Percentiles rank a stretch among this genome's conserved stretches.
Conservation (phyloP, 1,140 invertebrate genomes). For the Diploscapter pachys region DNA sequence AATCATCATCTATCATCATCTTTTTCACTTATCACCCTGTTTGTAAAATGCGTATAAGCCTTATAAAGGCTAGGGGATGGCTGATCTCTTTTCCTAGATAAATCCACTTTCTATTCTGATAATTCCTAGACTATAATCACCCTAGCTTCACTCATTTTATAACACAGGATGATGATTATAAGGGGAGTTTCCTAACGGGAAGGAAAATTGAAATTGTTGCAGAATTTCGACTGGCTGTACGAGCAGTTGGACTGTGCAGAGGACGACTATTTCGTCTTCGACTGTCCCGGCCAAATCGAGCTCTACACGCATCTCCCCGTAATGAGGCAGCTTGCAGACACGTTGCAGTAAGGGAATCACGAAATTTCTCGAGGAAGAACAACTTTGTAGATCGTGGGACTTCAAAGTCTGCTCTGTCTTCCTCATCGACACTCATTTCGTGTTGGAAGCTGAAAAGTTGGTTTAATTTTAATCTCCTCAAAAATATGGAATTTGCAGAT, state of each 20-base stretch:
- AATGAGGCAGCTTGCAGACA: constrained; percentile 76
- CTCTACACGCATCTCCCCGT: constrained; percentile 91
- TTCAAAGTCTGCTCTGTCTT: constrained; percentile 88
- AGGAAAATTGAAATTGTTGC: constrained; percentile 60
- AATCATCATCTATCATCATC: not conserved
- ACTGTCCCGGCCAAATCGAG: constrained; percentile 96
- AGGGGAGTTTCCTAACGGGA: too few relatives aligned
- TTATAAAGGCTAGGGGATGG: not conserved
- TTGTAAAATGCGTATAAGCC: not conserved
- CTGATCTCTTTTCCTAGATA: not conserved
- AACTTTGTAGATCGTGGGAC: constrained; percentile 68
- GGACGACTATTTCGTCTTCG: constrained; percentile 92
- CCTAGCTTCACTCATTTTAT: not conserved
- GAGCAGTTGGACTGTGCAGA: constrained; percentile 72
- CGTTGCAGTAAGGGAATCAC: constrained; percentile 57
- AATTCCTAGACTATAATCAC: not conserved
- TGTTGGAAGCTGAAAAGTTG: constrained; percentile 83
- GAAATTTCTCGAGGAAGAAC: not conserved
- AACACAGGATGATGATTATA: not conserved
- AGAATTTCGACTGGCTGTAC: constrained; percentile 85
- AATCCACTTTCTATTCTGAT: constrained; percentile 4
- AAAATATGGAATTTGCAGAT: constrained; percentile 59
- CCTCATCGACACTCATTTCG: constrained; percentile 90
- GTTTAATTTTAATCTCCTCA: not conserved
- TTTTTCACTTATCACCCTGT: not conserved